These are phyloP conservation scores for Apotomis capreana DNA, from an alignment of 2,888 invertebrate species.

Conservation along the genomic window DNA sequence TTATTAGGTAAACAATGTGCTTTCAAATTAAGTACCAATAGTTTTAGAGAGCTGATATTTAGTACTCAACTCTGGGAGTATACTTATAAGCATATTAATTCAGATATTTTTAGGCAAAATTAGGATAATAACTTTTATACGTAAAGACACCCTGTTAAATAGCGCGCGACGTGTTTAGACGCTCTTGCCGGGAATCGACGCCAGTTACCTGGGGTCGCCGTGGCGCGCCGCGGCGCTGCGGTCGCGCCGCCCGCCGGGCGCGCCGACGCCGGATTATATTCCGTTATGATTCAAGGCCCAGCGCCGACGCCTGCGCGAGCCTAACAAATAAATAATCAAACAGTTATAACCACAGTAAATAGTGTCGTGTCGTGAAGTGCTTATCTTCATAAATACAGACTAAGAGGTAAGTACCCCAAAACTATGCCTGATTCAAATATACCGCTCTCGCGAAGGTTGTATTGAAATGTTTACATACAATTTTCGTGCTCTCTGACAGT, in stretches of 20 bases:
- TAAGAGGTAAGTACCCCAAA: slow-evolving; percentile 17
- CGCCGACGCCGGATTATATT: slow-evolving; percentile 51
- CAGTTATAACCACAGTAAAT: slow-evolving; percentile 10
- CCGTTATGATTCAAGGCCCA: slow-evolving; percentile 47
- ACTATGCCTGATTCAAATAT: slow-evolving; percentile 2
- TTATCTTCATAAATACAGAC: not conserved
- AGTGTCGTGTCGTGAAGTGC: slow-evolving; percentile 35
- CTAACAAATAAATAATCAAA: slow-evolving; percentile 25
- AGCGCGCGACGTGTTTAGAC: slow-evolving; percentile 29
- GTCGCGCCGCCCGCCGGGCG: slow-evolving; percentile 54
- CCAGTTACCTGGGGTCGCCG: slow-evolving; percentile 62
- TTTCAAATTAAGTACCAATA: too few species aligned
- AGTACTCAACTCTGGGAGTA: too few species aligned
- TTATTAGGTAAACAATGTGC: too few species aligned
- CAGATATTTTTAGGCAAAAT: too few species aligned
- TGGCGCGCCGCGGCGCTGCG: slow-evolving; percentile 74
- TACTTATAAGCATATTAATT: too few species aligned
- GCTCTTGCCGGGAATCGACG: slow-evolving; percentile 46
- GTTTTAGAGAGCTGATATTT: too few species aligned
- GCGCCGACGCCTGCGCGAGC: slow-evolving; percentile 50
- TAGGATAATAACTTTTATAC: too few species aligned
- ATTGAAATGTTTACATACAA: slow-evolving; percentile 19
- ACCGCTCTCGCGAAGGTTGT: slow-evolving; percentile 5
- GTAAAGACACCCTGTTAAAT: too few species aligned
- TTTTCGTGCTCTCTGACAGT: slow-evolving; percentile 13